These are phyloP conservation scores for Xerus inauris DNA, from an alignment of 2,113 vertebrate genomes.

Conservation along the genomic window DNA sequence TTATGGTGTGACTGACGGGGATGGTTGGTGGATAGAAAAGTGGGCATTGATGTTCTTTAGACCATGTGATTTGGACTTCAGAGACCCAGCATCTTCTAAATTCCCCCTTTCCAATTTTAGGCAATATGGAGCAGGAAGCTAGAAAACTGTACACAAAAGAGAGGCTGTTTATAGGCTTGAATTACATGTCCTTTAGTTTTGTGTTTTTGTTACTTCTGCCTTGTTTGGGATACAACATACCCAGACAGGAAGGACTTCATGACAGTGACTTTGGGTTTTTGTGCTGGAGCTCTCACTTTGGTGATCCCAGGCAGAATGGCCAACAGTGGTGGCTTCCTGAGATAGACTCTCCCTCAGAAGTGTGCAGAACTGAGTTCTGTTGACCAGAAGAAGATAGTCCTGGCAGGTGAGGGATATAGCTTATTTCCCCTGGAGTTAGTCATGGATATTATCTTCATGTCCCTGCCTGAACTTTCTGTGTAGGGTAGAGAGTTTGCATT, in stretches of 20 bases:
- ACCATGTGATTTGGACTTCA: background rate
- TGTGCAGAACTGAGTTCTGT: background rate
- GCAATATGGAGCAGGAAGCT: background rate
- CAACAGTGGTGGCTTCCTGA: background rate
- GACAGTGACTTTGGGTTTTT: background rate
- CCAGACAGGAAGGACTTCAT: background rate
- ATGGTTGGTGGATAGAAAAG: background rate
- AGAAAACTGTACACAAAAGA: background rate
- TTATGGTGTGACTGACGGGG: background rate
- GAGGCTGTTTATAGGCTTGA: background rate
- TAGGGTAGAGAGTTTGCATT: constrained; percentile 14
- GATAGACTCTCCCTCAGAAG: background rate
- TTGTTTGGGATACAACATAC: background rate
- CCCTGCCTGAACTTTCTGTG: background rate
- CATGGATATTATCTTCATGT: background rate
- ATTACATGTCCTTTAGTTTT: background rate
- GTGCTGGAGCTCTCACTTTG: background rate
- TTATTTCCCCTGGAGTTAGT: background rate
- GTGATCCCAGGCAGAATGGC: background rate
- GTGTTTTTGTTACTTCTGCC: background rate
- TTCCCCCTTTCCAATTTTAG: background rate
- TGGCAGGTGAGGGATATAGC: background rate
- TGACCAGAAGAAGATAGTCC: background rate
- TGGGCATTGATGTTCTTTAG: background rate
- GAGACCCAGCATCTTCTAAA: background rate